A percentile compares a stretch with the other conserved stretches of the same genome.
phyloP scores from a whole-genome alignment of 2,888 invertebrate species.

The Tipula lateralis region DNA sequence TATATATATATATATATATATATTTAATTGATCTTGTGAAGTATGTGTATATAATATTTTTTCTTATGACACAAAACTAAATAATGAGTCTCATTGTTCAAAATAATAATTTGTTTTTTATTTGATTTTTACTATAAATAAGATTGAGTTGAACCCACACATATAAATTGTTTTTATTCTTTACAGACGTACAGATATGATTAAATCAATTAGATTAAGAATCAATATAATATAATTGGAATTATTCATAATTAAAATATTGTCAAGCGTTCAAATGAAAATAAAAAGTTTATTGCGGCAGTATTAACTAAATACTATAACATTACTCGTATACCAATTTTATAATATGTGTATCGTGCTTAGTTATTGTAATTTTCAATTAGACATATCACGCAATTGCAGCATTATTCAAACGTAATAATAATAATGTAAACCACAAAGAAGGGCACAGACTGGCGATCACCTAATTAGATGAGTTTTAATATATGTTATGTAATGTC shows the following conservation, averaged over 20 bases:
- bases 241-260: neutral
- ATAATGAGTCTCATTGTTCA: neutral
- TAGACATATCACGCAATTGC: constrained; percentile 20
- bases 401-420: neutral
- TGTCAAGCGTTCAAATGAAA: no score
- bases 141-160: no score
- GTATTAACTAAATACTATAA: neutral
- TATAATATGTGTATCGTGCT: neutral
- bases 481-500: no score
- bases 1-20: no score
- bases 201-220: neutral
- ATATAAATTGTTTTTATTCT: no score
- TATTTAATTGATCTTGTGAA: neutral
- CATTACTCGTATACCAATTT: neutral
- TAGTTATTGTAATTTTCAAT: constrained; percentile 28
- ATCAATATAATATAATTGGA: neutral
- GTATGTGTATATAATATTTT: neutral
- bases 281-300: neutral
- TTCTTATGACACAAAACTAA: neutral
- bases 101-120: neutral
- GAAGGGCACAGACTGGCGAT: neutral
- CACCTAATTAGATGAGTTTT: neutral
- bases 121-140: neutral
- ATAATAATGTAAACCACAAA: neutral
- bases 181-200: neutral